Base-by-base conservation (phyloP, 2,888 invertebrate genomes). In the Teleogryllus oceanicus region DNA sequence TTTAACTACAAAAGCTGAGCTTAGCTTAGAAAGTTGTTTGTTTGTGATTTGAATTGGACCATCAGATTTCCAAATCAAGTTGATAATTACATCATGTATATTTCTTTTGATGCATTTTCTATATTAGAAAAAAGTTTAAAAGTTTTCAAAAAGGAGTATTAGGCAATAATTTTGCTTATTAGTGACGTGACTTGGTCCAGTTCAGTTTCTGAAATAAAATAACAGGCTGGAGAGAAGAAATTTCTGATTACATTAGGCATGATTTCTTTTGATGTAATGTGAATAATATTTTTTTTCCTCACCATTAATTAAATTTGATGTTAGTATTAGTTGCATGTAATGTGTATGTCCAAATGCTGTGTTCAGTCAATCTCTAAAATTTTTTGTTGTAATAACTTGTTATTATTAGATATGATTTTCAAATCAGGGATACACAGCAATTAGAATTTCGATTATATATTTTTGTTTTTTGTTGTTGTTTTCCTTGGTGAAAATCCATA, bases 41-140 rank as follows among this genome's bases (percentile, higher is more conserved):
- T 24, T 76, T n/a, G 49, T 18, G 20, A 78, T 49, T 51, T 88
- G 87, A 37, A 76, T 37, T 24, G 51, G 78, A 78, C 78, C 50
- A 75, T 50, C 74, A 75, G 50, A 49, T 75, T 80, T 49, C 20
- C 51, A 80, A 24, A n/a, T 18, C 16, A 24, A 21, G 37, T 11
- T 12, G 49, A 76, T 16, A 76, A n/a, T 76, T 76, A 76, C 76
- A 24, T 4, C 11, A 76, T 8, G 37, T 37, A 37, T 37, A 1
- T 37, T 37, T 37, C 88, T 87, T 24, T 75, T 49, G 37, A 21
- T 37, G n/a, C 74, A 74, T 80, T 51, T 49, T 50, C 77, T 49
- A 78, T 74, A 21, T 78, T 78, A 49, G 49, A 78, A 75, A 75
- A 75, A 78, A 74, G 74, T 78, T 78, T 50, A 37, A 78, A 74